phyloP scores from a whole-genome alignment of 1,140 invertebrate genomes.

The Stegodyphus mimosarum region DNA sequence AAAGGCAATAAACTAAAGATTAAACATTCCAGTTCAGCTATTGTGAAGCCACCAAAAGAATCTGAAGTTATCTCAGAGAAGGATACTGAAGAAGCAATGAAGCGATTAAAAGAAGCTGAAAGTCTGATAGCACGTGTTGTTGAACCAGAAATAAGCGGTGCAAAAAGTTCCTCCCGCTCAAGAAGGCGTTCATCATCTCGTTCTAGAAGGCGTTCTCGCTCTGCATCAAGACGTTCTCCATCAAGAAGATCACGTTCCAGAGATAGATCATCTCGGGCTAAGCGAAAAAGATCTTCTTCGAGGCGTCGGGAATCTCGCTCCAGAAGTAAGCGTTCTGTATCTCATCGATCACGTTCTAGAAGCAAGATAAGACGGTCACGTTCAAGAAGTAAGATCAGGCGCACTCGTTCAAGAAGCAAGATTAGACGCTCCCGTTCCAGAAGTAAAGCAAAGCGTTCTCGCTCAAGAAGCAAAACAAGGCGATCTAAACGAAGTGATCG shows the following conservation, averaged over 20 bases:
- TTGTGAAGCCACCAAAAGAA: conserved; percentile 92
- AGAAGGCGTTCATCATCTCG: conserved; percentile 54
- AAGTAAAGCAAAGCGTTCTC: conserved; percentile 17
- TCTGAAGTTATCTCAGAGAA: conserved; percentile 93
- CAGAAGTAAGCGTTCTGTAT: conserved; percentile 17
- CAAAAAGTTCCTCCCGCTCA: neutral
- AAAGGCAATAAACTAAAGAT: conserved; percentile 76
- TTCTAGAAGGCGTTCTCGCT: conserved; percentile 62
- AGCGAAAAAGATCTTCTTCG: conserved; percentile 12
- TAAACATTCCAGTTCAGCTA: conserved; percentile 89
- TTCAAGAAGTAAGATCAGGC: neutral
- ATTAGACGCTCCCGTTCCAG: conserved; percentile 17
- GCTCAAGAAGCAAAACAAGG: conserved; percentile 22
- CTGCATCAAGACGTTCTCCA: conserved; percentile 63
- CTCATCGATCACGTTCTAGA: conserved; percentile 23
- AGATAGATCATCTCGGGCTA: conserved; percentile 19
- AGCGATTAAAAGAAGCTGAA: conserved; percentile 93
- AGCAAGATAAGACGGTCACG: conserved; percentile 28
- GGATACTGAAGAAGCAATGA: conserved; percentile 97
- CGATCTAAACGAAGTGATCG: conserved; percentile 23
- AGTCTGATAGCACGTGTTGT: conserved; percentile 92
- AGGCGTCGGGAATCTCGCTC: neutral
- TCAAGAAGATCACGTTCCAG: conserved; percentile 64
- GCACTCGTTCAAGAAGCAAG: conserved; percentile 38
- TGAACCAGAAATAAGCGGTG: conserved; percentile 73